phyloP scores from a whole-genome alignment of 2,113 vertebrate genomes.

The Budorcas taxicolor region DNA sequence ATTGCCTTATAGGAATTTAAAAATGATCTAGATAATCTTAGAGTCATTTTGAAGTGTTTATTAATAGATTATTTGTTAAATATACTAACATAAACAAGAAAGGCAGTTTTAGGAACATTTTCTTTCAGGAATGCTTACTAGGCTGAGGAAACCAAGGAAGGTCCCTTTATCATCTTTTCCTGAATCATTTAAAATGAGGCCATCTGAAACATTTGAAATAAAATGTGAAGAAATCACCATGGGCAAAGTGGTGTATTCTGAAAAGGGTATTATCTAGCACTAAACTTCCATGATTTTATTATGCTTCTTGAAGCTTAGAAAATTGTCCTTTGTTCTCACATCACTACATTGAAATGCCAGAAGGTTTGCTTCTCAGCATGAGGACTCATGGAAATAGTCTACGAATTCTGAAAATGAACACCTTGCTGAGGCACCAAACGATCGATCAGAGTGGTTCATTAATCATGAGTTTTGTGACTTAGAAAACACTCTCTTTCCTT shows the following conservation, averaged over 20 bases:
- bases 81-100: not conserved
- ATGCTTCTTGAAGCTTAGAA: not conserved
- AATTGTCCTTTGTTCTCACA: not conserved
- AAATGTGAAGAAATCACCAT: not conserved
- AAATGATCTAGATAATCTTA: not conserved
- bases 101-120: not conserved
- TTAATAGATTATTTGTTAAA: not conserved
- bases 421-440: not conserved
- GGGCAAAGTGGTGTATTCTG: not conserved
- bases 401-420: not conserved
- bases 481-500: not conserved
- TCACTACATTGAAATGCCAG: not conserved
- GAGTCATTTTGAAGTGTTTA: not conserved
- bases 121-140: not conserved
- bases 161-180: not conserved
- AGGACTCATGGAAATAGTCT: not conserved
- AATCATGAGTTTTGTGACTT: not conserved
- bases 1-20: not conserved
- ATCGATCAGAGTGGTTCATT: not conserved
- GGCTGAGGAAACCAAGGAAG: not conserved
- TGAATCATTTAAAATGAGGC: constrained; percentile 20
- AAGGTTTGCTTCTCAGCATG: not conserved
- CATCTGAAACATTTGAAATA: not conserved
- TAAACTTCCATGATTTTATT: not conserved
- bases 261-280: not conserved